Evolutionary conservation across 2,113 vertebrate genomes (phyloP).

Genomic region (Triplophysa tibetana): DNA sequence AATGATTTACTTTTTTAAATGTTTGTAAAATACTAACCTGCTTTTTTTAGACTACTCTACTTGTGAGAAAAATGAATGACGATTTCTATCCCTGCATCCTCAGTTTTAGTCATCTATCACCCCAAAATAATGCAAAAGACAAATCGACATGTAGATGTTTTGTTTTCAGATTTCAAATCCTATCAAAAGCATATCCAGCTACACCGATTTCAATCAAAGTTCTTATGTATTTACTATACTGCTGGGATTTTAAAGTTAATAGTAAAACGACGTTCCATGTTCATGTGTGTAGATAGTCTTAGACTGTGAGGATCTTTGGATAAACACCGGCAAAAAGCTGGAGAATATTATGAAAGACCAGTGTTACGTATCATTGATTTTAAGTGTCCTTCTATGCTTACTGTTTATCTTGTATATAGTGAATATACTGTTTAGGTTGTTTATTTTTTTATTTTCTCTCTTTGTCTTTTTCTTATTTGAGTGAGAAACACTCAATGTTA

Average conservation of each 20-base stretch:
- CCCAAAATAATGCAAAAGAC: constrained; percentile 40
- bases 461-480: constrained; percentile 49
- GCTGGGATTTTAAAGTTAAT: constrained; percentile 57
- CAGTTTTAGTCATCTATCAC: constrained; percentile 53
- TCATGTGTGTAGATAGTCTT: constrained; percentile 76
- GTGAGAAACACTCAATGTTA: constrained; percentile 62
- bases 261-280: constrained; percentile 62
- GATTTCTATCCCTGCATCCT: constrained; percentile 66
- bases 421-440: constrained; percentile 66
- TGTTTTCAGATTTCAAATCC: constrained; percentile 37
- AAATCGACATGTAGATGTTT: not conserved
- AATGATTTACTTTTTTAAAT: constrained; percentile 82
- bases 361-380: constrained; percentile 71
- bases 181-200: constrained; percentile 61
- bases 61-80: constrained; percentile 62
- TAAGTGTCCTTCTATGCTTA: constrained; percentile 80
- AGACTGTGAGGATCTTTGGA: constrained; percentile 59
- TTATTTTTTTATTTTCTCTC: constrained; percentile 48
- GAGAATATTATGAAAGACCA: constrained; percentile 70
- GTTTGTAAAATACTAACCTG: constrained; percentile 80
- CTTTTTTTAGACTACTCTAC: constrained; percentile 60
- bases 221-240: constrained; percentile 69
- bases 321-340: constrained; percentile 66
- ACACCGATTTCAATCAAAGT: constrained; percentile 57
- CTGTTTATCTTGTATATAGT: constrained; percentile 77